A percentile compares a stretch with the other conserved stretches of the same genome.
phyloP scores from a whole-genome alignment of 2,797 vertebrate genomes.

The Tamandua tetradactyla region DNA sequence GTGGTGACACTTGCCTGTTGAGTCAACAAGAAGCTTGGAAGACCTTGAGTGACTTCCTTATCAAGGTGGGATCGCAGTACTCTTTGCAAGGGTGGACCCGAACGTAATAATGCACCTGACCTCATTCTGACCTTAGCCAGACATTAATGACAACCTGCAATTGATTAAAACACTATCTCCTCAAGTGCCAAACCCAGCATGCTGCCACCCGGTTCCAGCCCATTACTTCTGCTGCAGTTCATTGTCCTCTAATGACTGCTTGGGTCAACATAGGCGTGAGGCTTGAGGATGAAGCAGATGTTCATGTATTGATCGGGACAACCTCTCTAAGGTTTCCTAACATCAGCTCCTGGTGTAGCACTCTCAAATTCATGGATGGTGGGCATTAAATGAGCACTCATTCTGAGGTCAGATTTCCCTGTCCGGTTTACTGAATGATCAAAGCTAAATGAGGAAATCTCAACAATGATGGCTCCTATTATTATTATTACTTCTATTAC shows the following conservation, averaged over 20 bases:
- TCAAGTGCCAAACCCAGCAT: not conserved
- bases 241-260: not conserved
- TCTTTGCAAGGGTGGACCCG: not conserved
- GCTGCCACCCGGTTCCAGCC: slow-evolving; percentile 61
- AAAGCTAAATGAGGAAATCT: not conserved
- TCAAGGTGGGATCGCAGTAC: not conserved
- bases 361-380: not conserved
- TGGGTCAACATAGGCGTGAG: slow-evolving; percentile 70
- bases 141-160: not conserved
- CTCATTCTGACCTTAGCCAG: not conserved
- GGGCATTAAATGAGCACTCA: not conserved
- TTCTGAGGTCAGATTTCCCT: not conserved
- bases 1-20: fast-evolving
- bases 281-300: slow-evolving; percentile 66
- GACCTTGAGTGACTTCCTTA: not conserved
- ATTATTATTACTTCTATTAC: not conserved
- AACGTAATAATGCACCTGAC: not conserved
- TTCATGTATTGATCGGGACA: slow-evolving; percentile 44
- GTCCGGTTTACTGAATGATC: not conserved
- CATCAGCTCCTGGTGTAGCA: not conserved
- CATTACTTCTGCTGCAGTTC: not conserved
- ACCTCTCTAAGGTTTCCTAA: slow-evolving; percentile 27
- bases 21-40: not conserved
- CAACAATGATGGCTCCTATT: fast-evolving
- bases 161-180: slow-evolving; percentile 1